Evolutionary conservation across 2,888 invertebrate genomes (phyloP).

Genomic region (Onchidella celtica): DNA sequence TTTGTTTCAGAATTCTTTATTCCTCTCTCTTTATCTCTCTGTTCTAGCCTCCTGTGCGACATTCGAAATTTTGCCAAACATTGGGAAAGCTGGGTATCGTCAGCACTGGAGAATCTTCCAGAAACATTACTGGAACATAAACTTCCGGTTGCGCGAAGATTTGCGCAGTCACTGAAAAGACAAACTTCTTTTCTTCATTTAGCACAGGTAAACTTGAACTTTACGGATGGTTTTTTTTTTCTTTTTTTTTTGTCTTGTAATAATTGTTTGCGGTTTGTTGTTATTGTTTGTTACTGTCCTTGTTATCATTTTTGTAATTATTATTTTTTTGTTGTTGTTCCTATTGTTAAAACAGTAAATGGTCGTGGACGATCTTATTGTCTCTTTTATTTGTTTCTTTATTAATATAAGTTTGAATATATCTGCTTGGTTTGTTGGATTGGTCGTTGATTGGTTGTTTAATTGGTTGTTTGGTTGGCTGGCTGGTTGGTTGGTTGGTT

Average conservation of each 20-base stretch:
- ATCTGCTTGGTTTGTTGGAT: too few species aligned
- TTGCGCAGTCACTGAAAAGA: conserved; percentile 77
- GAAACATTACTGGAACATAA: conserved; percentile 73
- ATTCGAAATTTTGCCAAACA: conserved; percentile 78
- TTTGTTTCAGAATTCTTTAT: too few species aligned
- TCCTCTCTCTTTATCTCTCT: too few species aligned
- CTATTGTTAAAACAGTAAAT: too few species aligned
- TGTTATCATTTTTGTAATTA: background rate
- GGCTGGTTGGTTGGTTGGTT: too few species aligned
- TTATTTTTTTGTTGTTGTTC: too few species aligned
- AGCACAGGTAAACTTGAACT: conserved; percentile 75
- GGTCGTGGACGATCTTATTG: too few species aligned
- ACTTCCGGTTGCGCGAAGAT: conserved; percentile 76
- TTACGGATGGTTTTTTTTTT: background rate
- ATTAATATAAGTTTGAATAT: too few species aligned
- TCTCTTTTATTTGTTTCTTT: too few species aligned
- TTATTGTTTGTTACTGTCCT: too few species aligned
- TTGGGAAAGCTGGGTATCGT: conserved; percentile 79
- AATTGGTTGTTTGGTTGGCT: too few species aligned
- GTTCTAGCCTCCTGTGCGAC: conserved; percentile 74
- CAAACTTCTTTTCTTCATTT: conserved; percentile 80
- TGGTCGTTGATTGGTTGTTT: too few species aligned
- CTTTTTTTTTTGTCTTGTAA: background rate
- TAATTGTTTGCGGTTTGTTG: background rate
- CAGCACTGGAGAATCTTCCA: conserved; percentile 79